Evolutionary conservation across 2,113 vertebrate species (phyloP).

Genomic region (Etheostoma cragini): DNA sequence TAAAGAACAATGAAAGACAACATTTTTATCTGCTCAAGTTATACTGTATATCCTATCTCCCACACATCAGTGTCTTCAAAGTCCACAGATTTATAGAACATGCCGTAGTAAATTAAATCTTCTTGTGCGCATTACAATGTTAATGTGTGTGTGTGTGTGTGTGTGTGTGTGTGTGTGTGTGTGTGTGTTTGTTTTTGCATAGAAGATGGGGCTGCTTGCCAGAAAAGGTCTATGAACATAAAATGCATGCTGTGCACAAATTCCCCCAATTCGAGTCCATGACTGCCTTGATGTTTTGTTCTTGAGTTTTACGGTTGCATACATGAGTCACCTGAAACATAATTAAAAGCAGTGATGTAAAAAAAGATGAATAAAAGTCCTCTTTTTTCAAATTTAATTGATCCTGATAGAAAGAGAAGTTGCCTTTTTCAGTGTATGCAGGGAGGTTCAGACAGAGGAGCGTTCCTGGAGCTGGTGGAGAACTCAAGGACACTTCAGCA

Average conservation of each 20-base stretch:
- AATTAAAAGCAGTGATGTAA: neutral
- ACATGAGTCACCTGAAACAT: neutral
- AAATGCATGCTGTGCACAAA: conserved; percentile 14
- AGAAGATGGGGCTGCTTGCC: neutral
- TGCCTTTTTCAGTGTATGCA: neutral
- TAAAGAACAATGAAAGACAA: conserved; percentile 10
- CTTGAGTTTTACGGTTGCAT: neutral
- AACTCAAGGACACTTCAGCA: conserved; percentile 29
- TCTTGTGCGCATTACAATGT: neutral
- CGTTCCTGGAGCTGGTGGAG: conserved; percentile 6
- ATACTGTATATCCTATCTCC: conserved; percentile 25
- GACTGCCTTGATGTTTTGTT: conserved; percentile 5
- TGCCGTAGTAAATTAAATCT: conserved; percentile 12
- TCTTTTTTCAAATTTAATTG: neutral
- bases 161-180: neutral
- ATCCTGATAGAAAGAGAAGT: neutral
- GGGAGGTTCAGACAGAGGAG: conserved; percentile 10
- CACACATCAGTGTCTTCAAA: conserved; percentile 40
- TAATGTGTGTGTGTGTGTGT: conserved; percentile 3
- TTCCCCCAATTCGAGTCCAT: neutral
- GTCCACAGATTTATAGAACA: conserved; percentile 14
- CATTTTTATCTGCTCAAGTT: conserved; percentile 41
- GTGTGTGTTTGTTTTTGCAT: neutral
- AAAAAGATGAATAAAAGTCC: neutral
- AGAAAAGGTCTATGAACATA: conserved; percentile 20